Percentiles rank a stretch among this genome's conserved stretches.
phyloP scores from a whole-genome alignment of 2,888 invertebrate genomes.

The Hypomecis punctinalis region DNA sequence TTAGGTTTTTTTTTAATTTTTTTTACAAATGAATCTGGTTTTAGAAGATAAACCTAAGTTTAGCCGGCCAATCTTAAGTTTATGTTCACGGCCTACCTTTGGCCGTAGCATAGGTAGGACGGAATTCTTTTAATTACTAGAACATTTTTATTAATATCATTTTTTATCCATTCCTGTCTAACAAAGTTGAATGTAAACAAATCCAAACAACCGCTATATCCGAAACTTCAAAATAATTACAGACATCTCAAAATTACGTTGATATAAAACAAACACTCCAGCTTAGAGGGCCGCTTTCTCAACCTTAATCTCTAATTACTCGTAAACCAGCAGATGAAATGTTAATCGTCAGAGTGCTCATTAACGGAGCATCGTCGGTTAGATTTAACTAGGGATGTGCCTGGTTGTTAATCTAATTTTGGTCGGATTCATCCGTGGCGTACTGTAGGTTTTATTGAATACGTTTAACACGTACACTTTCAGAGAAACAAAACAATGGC shows the following conservation, averaged over 20 bases:
- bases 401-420: background rate
- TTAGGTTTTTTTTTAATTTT: too few relatives aligned
- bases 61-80: too few relatives aligned
- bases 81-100: too few relatives aligned
- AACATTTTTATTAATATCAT: too few relatives aligned
- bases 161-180: too few relatives aligned
- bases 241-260: slow-evolving; percentile 8
- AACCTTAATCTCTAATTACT: slow-evolving; percentile 58
- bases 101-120: too few relatives aligned
- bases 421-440: slow-evolving; percentile 3
- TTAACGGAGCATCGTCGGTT: slow-evolving; percentile 51
- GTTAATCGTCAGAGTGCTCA: slow-evolving; percentile 57
- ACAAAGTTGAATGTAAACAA: too few relatives aligned
- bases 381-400: slow-evolving; percentile 22
- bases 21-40: too few relatives aligned
- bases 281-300: slow-evolving; percentile 36
- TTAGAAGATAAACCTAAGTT: too few relatives aligned
- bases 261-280: slow-evolving; percentile 21
- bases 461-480: too few relatives aligned
- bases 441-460: background rate
- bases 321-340: slow-evolving; percentile 55
- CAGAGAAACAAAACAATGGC: too few relatives aligned
- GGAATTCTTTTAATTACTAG: too few relatives aligned
- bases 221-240: slow-evolving; percentile 1
- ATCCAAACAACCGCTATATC: background rate